Percentiles rank a stretch among this genome's conserved stretches.
These are phyloP conservation scores for Netelia fuscicornis DNA, from an alignment of 2,888 invertebrate genomes.

Conservation along the genomic window DNA sequence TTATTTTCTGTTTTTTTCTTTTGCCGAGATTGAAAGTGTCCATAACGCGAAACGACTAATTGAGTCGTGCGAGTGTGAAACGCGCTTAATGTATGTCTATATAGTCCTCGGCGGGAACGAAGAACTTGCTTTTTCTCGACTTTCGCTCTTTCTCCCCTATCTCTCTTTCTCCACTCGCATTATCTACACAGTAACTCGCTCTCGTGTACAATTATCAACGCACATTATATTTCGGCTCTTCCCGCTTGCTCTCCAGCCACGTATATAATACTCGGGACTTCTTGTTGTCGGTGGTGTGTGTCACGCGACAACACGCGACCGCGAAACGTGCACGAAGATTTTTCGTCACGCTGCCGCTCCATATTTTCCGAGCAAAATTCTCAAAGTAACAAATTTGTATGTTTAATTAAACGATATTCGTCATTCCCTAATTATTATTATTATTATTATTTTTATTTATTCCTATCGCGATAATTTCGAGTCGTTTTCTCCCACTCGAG, in stretches of 20 bases:
- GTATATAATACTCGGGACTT: conserved; percentile 6
- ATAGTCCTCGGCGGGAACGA: conserved; percentile 35
- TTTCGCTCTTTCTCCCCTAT: conserved; percentile 33
- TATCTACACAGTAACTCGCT: background rate
- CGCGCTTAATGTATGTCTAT: background rate
- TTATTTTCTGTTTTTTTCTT: background rate
- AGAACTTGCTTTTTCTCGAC: conserved; percentile 38
- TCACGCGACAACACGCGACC: conserved; percentile 53
- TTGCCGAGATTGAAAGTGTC: background rate
- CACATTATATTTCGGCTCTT: conserved; percentile 36
- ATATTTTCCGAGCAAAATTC: background rate
- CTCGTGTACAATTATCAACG: conserved; percentile 53
- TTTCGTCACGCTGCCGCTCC: background rate
- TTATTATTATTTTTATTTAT: background rate
- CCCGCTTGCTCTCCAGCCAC: conserved; percentile 21
- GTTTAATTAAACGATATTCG: background rate
- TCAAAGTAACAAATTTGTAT: background rate
- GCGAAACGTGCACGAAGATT: conserved; percentile 22
- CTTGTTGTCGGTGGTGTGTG: conserved; percentile 49
- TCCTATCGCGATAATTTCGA: background rate
- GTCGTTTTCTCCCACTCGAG: too few relatives aligned
- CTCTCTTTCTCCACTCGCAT: conserved; percentile 8
- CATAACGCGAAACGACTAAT: conserved; percentile 23
- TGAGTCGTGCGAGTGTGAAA: conserved; percentile 48
- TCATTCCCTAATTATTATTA: background rate